phyloP scores from a whole-genome alignment of 1,140 invertebrate genomes.

The Nephila pilipes region DNA sequence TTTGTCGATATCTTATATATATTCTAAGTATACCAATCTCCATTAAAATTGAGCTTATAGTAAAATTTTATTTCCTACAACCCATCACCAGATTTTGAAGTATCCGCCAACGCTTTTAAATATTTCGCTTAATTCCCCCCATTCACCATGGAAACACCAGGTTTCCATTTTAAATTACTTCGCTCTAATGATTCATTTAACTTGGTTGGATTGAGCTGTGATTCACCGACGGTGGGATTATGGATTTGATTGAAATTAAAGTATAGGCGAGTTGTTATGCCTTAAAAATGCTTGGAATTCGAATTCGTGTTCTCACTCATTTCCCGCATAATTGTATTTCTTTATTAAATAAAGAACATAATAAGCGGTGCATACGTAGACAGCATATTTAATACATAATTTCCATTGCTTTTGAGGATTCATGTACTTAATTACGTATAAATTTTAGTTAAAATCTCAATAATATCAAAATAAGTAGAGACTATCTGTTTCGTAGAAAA shows the following conservation, averaged over 20 bases:
- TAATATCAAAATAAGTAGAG: too few species aligned
- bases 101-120: conserved; percentile 3
- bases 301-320: not conserved
- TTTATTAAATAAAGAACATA: too few species aligned
- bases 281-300: not conserved
- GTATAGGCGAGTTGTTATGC: not conserved
- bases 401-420: too few species aligned
- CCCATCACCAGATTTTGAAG: not conserved
- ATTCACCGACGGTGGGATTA: not conserved
- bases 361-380: too few species aligned
- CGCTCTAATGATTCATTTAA: not conserved
- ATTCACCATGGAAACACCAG: conserved; percentile 28
- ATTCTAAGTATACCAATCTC: too few species aligned
- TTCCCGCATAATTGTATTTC: too few species aligned
- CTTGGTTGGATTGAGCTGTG: not conserved
- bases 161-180: conserved; percentile 24
- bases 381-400: too few species aligned
- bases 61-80: not conserved
- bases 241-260: not conserved
- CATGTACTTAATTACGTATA: too few species aligned
- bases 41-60: too few species aligned
- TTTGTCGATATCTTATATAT: too few species aligned
- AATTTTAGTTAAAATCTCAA: too few species aligned
- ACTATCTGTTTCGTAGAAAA: too few species aligned
- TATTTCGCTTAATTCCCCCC: conserved; percentile 33